A percentile compares a stretch with the other conserved stretches of the same genome.
These are phyloP conservation scores for Heliocidaris erythrogramma DNA, from an alignment of 35 echinoderm and acorn worm genomes.

Conservation along the genomic window DNA sequence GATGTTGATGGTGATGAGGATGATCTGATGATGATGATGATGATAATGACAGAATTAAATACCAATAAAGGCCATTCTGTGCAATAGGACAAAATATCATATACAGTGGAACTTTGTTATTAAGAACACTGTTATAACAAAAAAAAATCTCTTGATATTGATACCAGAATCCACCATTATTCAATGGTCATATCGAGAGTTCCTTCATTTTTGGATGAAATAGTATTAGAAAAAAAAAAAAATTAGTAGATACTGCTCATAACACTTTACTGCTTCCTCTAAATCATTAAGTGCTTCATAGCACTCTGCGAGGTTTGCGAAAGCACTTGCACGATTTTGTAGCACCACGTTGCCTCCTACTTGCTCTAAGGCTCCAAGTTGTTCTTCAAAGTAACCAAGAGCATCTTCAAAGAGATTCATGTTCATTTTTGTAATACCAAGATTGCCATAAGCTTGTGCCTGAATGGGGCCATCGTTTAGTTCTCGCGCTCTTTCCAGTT, in stretches of 20 bases:
- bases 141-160: no score
- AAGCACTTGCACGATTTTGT: conserved; percentile 85
- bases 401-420: conserved; percentile 99
- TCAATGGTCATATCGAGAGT: no score
- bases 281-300: conserved; percentile 93
- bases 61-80: no score
- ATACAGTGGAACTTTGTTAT: no score
- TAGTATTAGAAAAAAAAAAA: no score
- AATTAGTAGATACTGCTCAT: conserved; percentile 92
- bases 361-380: conserved; percentile 82
- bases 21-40: no score
- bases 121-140: no score
- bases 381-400: conserved; percentile 93
- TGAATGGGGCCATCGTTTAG: conserved; percentile 80
- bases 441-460: conserved; percentile 95
- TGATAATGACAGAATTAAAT: no score
- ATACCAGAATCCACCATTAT: no score
- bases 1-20: no score
- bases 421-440: conserved; percentile 98
- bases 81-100: no score
- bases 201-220: no score
- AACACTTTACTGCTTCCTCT: conserved; percentile 92
- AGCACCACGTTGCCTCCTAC: conserved; percentile 73
- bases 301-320: conserved; percentile 89
- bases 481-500: conserved; percentile 81